phyloP scores from a whole-genome alignment of 2,888 invertebrate species.

The Galerucella pusilla region DNA sequence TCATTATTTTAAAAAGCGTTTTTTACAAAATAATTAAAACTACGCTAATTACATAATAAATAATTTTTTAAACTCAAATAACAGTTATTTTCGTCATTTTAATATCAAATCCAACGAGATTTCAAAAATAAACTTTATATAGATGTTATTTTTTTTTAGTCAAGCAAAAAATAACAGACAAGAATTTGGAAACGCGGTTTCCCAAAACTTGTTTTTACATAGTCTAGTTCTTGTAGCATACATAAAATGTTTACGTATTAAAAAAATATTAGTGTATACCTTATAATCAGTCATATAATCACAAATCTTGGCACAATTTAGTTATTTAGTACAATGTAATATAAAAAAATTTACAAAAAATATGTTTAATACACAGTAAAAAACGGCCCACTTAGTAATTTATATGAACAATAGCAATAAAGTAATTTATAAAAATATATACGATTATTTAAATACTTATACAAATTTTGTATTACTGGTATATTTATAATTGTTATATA shows the following conservation, averaged over 20 bases:
- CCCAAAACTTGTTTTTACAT: too few species aligned
- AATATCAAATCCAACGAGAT: too few species aligned
- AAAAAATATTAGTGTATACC: not conserved
- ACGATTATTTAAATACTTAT: not conserved
- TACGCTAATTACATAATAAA: too few species aligned
- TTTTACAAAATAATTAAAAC: too few species aligned
- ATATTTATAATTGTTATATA: not conserved
- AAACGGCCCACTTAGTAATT: not conserved
- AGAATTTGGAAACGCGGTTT: too few species aligned
- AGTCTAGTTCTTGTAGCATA: not conserved
- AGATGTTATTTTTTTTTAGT: too few species aligned
- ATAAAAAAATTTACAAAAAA: not conserved
- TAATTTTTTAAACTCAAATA: too few species aligned
- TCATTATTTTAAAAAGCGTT: too few species aligned
- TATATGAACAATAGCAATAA: not conserved
- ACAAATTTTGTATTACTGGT: not conserved
- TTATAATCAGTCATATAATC: slow-evolving; percentile 1
- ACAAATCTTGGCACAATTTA: not conserved
- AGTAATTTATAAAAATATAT: not conserved
- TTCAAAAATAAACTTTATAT: too few species aligned
- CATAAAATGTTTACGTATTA: not conserved
- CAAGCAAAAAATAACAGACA: too few species aligned
- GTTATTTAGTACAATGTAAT: not conserved
- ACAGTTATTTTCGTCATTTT: too few species aligned
- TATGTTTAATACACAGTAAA: not conserved